Evolutionary conservation across 2,113 vertebrate species (phyloP).

Genomic region (Mus pahari): DNA sequence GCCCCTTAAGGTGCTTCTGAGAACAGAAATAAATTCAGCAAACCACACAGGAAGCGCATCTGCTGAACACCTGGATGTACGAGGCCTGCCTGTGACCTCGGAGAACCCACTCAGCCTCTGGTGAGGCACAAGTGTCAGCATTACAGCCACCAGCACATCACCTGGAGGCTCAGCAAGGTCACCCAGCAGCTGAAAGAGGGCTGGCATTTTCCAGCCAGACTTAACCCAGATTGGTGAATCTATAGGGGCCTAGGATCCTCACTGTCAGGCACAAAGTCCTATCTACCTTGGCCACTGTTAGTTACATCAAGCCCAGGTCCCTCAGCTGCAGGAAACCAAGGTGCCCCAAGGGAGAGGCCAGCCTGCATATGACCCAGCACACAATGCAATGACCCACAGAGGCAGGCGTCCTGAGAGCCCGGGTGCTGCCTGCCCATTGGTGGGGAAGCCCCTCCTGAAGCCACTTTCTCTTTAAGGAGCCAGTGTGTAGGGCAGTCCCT

Average conservation of each 20-base stretch:
- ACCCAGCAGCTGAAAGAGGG: neutral
- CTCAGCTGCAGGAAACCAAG: neutral
- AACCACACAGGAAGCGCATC: neutral
- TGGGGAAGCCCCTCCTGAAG: neutral
- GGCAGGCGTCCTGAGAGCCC: neutral
- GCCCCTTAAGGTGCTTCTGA: neutral
- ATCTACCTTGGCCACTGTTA: neutral
- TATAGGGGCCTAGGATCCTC: neutral
- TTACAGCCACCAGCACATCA: neutral
- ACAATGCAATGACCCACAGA: neutral
- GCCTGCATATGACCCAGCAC: neutral
- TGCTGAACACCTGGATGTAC: neutral
- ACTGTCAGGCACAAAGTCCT: neutral
- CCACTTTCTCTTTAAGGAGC: conserved; percentile 37
- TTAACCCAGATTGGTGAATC: neutral
- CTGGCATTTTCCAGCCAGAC: neutral
- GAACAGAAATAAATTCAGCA: neutral
- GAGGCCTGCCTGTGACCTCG: neutral
- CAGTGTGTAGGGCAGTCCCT: neutral
- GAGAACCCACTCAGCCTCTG: neutral
- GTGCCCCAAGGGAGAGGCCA: neutral
- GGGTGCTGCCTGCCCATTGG: neutral
- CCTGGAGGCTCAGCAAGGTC: neutral
- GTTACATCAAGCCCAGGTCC: neutral
- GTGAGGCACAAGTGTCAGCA: neutral